These are phyloP conservation scores for Otus sunia DNA, from an alignment of 2,113 vertebrate genomes.

Conservation along the genomic window DNA sequence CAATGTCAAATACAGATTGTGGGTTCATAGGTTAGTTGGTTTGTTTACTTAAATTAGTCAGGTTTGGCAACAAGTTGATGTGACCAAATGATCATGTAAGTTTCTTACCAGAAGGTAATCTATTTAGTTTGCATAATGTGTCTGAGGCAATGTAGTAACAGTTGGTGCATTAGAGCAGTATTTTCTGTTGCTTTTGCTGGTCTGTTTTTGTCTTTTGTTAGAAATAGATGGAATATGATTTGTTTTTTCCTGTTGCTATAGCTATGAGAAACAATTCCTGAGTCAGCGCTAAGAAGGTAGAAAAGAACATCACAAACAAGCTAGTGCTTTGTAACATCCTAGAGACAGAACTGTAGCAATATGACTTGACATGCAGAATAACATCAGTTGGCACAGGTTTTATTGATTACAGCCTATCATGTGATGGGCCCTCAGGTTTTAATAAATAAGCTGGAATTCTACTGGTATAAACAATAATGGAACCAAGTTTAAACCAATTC, in stretches of 20 bases:
- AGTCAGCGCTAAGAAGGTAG: not conserved
- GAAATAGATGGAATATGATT: not conserved
- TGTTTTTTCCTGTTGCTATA: not conserved
- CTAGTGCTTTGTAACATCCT: not conserved
- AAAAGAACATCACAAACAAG: not conserved
- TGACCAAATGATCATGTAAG: not conserved
- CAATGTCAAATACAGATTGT: not conserved
- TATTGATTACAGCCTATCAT: conserved; percentile 34
- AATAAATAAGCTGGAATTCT: conserved; percentile 45
- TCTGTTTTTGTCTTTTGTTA: conserved; percentile 1
- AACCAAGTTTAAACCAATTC: not conserved
- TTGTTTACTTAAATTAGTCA: conserved; percentile 25
- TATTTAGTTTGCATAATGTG: not conserved
- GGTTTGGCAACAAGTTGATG: not conserved
- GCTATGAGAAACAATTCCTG: conserved; percentile 20
- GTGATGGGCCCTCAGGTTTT: conserved; percentile 51
- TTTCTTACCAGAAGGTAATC: conserved; percentile 33
- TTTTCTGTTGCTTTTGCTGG: not conserved
- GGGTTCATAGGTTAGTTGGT: not conserved
- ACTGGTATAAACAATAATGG: not conserved
- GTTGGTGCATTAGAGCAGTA: not conserved
- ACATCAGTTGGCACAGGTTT: conserved; percentile 38
- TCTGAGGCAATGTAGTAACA: not conserved
- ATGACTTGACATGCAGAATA: conserved; percentile 35
- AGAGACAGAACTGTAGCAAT: conserved; percentile 24